Percentiles rank a stretch among this genome's conserved stretches.
Evolutionary conservation across 1,140 invertebrate genomes (phyloP).

Genomic region (Calliphora vicina): DNA sequence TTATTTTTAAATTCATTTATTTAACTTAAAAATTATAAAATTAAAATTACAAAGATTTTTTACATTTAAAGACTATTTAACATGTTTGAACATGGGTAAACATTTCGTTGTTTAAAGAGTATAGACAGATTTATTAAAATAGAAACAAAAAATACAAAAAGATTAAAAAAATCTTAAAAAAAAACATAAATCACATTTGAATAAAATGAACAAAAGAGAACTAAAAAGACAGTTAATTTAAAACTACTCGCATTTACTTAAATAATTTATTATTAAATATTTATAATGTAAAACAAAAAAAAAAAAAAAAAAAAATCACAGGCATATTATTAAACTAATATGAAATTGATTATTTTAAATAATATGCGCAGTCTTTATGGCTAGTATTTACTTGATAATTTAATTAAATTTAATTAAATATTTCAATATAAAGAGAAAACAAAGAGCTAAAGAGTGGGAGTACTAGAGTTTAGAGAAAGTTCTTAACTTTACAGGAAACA

Average conservation of each 20-base stretch:
- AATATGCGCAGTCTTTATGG: slow-evolving; percentile 42
- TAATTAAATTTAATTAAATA: neutral
- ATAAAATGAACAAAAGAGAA: neutral
- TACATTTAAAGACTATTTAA: slow-evolving; percentile 27
- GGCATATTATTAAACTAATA: slow-evolving; percentile 39
- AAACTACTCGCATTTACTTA: neutral
- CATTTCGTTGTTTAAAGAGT: neutral
- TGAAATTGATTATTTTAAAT: slow-evolving; percentile 28
- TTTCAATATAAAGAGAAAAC: neutral
- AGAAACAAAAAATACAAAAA: neutral
- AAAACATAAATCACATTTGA: neutral
- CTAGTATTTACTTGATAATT: slow-evolving; percentile 25
- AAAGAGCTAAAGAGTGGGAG: neutral
- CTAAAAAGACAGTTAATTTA: neutral
- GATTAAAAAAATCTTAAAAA: neutral
- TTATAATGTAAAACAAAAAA: neutral
- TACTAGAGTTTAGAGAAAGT: neutral
- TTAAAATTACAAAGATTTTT: neutral
- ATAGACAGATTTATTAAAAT: slow-evolving; percentile 18
- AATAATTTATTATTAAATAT: neutral
- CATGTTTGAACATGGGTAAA: slow-evolving; percentile 13
- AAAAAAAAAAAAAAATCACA: slow-evolving; percentile 35
- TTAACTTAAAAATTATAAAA: neutral
- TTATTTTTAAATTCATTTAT: too few species aligned
- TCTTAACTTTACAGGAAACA: neutral